A percentile compares a stretch with the other conserved stretches of the same genome.
Conservation (phyloP, 2,113 vertebrate species). For the Archocentrus centrarchus region DNA sequence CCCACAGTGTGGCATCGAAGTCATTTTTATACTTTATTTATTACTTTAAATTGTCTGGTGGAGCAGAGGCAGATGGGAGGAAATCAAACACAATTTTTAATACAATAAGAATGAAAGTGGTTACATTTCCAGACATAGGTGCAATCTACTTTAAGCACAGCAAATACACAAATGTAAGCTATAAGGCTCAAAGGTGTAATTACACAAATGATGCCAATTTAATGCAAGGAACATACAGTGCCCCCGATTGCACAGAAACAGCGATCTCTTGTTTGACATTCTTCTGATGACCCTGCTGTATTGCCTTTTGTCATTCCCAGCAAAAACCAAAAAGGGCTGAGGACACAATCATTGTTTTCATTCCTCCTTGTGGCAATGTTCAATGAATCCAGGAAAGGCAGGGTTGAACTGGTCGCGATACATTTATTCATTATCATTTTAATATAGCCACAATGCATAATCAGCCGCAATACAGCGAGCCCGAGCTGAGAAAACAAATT, state of each 20-base stretch:
- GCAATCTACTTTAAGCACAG: neutral
- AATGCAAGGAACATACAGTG: constrained; percentile 12
- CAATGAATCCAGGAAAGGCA: constrained; percentile 57
- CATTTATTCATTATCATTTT: constrained; percentile 80
- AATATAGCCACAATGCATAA: constrained; percentile 76
- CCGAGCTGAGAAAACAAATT: constrained; percentile 71
- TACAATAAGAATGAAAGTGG: neutral
- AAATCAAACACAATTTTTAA: constrained; percentile 5
- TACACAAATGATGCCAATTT: neutral
- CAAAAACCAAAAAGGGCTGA: constrained; percentile 26
- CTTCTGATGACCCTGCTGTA: constrained; percentile 32
- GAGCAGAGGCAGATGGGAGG: neutral
- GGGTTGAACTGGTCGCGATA: constrained; percentile 65
- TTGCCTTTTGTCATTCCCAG: constrained; percentile 51
- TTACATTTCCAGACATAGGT: neutral
- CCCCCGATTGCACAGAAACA: constrained; percentile 4
- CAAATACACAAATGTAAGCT: neutral
- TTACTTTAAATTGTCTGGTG: constrained; percentile 14
- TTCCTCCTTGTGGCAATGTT: constrained; percentile 63
- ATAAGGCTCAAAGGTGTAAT: neutral
- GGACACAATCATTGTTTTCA: constrained; percentile 63
- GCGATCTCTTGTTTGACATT: constrained; percentile 22
- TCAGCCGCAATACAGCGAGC: constrained; percentile 69
- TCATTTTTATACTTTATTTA: constrained; percentile 34
- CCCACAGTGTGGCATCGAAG: constrained; percentile 50